A percentile compares a stretch with the other conserved stretches of the same genome.
Conservation (phyloP, 2,113 vertebrate species). For the Siphamia tubifer region DNA sequence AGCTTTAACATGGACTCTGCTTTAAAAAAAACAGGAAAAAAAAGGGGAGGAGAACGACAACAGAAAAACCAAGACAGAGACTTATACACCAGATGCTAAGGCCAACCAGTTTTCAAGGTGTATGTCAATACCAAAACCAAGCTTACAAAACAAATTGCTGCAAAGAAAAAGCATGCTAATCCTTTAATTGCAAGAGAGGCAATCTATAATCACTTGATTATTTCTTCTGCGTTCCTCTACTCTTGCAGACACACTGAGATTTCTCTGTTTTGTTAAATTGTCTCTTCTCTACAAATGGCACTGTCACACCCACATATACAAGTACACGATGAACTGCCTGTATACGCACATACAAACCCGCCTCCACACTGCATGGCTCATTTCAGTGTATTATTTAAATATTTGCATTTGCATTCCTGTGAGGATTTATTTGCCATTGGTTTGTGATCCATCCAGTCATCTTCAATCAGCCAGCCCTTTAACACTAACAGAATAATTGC, state of each 20-base stretch:
- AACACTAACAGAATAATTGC: slow-evolving; percentile 57
- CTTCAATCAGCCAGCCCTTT: slow-evolving; percentile 50
- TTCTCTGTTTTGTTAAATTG: slow-evolving; percentile 2
- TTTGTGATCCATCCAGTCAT: slow-evolving; percentile 45
- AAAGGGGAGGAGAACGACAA: not conserved
- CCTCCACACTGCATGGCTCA: slow-evolving; percentile 13
- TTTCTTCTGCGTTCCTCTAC: not conserved
- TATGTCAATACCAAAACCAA: not conserved
- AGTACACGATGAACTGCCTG: slow-evolving; percentile 9
- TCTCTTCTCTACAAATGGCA: slow-evolving; percentile 11
- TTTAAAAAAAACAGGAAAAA: not conserved
- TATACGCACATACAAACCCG: not conserved
- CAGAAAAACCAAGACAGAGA: not conserved
- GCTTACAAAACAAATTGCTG: slow-evolving; percentile 7
- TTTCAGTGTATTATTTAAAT: slow-evolving; percentile 36
- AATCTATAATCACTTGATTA: slow-evolving; percentile 44
- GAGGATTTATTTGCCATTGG: slow-evolving; percentile 32
- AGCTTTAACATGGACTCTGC: not conserved
- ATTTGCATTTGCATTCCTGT: not conserved
- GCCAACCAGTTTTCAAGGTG: slow-evolving; percentile 20
- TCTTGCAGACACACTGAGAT: not conserved
- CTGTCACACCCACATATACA: slow-evolving; percentile 13
- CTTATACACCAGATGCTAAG: not conserved
- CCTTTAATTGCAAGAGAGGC: slow-evolving; percentile 33
- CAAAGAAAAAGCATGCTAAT: slow-evolving; percentile 9